Base-by-base conservation (phyloP, 2,888 invertebrate species). In the Pegoplata infirma region DNA sequence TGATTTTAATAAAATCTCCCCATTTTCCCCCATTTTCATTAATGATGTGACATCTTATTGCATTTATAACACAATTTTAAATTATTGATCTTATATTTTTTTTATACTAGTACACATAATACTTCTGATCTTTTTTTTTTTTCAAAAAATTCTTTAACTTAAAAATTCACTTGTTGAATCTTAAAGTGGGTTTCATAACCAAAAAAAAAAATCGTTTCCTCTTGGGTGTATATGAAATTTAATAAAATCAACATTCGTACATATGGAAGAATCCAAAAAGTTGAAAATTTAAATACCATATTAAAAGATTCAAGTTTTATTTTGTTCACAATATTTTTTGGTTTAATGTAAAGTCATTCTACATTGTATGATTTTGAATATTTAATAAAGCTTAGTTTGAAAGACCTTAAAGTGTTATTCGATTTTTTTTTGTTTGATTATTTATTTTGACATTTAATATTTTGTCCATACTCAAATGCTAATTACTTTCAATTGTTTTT, bases 391-490 rank as follows among this genome's bases (percentile, higher is more conserved):
- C 25, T 47, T 23, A 16, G 28, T 47, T 25, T 23, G 12, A 61
- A 46, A 61, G 16, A 61, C 4, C 21, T 16, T 46, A 14, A 28
- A 25, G 47, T 28, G 19, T 51, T 12, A 51, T 59, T 40, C 6
- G n/a, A 44, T n/a, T 10, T 19, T 36, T 23, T 36, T 66, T 46
- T 19, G 44, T 25, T 12, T 49, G 47, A 25, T 40, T 49, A 55
- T 55, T 28, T 71, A 46, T 56, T 72, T 47, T 63, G 63, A 56
- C 72, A 72, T 55, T 61, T 28, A 23, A 51, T 61, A 25, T 44
- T n/a, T n/a, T 71, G 69, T 53, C 53, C 23, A 32, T 63, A 28
- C 55, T 63, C 19, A 71, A 72, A 72, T 72, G 72, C 72, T 72
- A 72, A 72, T 72, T 72, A 72, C 46, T 47, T 14, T 56, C 23